Evolutionary conservation across 2,888 invertebrate species (phyloP).

Genomic region (Cordylochernes scorpioides): DNA sequence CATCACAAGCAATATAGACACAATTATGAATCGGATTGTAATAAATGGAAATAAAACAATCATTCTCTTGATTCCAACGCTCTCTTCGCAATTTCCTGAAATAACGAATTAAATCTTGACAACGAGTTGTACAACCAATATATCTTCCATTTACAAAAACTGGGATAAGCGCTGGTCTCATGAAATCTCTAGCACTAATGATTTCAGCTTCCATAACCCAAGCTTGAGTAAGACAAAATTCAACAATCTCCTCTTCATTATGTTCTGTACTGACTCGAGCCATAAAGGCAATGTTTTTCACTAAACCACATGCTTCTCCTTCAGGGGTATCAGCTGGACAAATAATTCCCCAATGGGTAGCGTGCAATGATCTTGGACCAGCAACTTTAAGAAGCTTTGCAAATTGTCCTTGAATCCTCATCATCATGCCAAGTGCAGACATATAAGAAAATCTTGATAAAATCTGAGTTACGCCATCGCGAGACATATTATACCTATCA

Average conservation of each 20-base stretch:
- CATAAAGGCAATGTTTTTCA: constrained; percentile 93
- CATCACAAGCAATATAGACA: constrained; percentile 85
- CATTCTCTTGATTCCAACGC: constrained; percentile 54
- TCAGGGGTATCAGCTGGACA: constrained; percentile 98
- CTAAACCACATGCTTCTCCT: constrained; percentile 92
- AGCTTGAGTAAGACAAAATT: constrained; percentile 59
- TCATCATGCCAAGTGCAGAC: constrained; percentile 97
- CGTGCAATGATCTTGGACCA: constrained; percentile 82
- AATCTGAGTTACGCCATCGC: constrained; percentile 89
- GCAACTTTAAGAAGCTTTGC: constrained; percentile 96
- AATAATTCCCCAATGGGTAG: constrained; percentile 96
- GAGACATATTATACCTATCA: constrained; percentile 93
- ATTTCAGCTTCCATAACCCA: too few relatives aligned
- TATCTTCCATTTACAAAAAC: too few relatives aligned
- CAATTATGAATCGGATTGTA: constrained; percentile 51
- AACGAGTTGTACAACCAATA: constrained; percentile 53
- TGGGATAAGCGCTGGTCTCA: too few relatives aligned
- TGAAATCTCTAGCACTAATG: too few relatives aligned
- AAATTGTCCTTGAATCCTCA: constrained; percentile 91
- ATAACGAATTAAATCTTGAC: constrained; percentile 42
- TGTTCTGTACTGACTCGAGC: constrained; percentile 96
- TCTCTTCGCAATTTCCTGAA: constrained; percentile 58
- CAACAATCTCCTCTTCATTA: constrained; percentile 56
- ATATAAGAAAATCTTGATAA: constrained; percentile 83
- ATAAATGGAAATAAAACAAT: constrained; percentile 84